A percentile compares a stretch with the other conserved stretches of the same genome.
phyloP scores from a whole-genome alignment of 64 coral and sea anemone species.

The Stichodactyla helianthus region DNA sequence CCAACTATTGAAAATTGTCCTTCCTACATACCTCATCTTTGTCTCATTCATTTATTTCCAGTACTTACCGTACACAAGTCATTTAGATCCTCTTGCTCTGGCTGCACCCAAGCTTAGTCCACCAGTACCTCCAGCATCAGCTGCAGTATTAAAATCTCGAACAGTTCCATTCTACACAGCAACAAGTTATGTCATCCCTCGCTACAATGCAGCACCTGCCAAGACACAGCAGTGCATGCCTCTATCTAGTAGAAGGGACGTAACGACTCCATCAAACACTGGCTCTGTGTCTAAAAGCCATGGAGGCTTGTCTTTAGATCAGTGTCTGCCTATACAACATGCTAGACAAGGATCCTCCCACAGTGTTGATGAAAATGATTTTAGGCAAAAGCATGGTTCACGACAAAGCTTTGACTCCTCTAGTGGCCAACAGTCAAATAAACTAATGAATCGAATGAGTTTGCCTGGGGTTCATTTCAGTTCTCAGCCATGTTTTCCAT shows the following conservation, averaged over 20 bases:
- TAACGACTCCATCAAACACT: neutral
- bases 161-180: conserved; percentile 82
- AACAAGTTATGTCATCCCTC: conserved; percentile 69
- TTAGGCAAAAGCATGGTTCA: neutral
- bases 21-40: neutral
- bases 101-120: conserved; percentile 19
- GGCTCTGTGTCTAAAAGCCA: neutral
- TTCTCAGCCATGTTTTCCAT: conserved; percentile 42
- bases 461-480: conserved; percentile 7
- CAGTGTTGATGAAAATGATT: conserved; percentile 39
- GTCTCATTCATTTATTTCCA: neutral
- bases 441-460: conserved; percentile 22
- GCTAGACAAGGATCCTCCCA: conserved; percentile 51
- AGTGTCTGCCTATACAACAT: neutral
- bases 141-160: conserved; percentile 65
- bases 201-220: conserved; percentile 21
- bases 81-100: conserved; percentile 47
- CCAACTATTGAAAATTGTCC: no score
- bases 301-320: neutral
- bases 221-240: conserved; percentile 78
- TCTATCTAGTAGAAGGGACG: conserved; percentile 36
- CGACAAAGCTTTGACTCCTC: conserved; percentile 25
- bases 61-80: conserved; percentile 36
- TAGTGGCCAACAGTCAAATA: neutral
- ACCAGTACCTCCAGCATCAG: conserved; percentile 46